These are phyloP conservation scores for Antechinus stuartii DNA, from an alignment of 2,113 vertebrate species.

Conservation along the genomic window DNA sequence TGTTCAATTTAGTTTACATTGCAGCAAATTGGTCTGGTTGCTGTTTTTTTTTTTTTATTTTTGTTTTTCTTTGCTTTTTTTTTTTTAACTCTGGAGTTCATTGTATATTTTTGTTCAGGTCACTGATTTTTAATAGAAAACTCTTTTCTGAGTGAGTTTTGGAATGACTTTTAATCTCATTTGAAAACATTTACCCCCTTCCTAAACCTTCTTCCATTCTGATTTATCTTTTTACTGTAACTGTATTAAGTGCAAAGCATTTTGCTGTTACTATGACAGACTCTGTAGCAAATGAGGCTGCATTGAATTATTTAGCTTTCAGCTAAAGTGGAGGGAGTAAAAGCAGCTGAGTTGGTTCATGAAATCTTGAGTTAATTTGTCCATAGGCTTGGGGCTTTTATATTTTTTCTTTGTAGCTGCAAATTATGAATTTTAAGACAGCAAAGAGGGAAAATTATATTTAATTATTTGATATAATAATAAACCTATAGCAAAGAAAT, in stretches of 20 bases:
- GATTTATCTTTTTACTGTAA: slow-evolving; percentile 76
- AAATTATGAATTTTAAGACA: slow-evolving; percentile 67
- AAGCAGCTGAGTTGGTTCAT: slow-evolving; percentile 65
- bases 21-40: slow-evolving; percentile 36
- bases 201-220: slow-evolving; percentile 28
- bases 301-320: slow-evolving; percentile 81
- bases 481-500: slow-evolving; percentile 62
- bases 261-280: slow-evolving; percentile 73
- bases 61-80: no score
- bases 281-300: slow-evolving; percentile 77
- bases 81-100: slow-evolving; percentile 44
- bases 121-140: slow-evolving; percentile 44
- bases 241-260: slow-evolving; percentile 72
- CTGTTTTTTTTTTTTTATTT: neutral
- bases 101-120: slow-evolving; percentile 36
- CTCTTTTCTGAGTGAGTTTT: slow-evolving; percentile 13
- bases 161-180: slow-evolving; percentile 4
- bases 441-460: slow-evolving; percentile 50
- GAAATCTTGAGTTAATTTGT: slow-evolving; percentile 74
- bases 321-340: slow-evolving; percentile 68
- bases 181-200: slow-evolving; percentile 31
- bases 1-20: slow-evolving; percentile 37
- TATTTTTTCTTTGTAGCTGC: slow-evolving; percentile 63
- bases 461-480: slow-evolving; percentile 45
- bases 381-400: slow-evolving; percentile 56